Base-by-base conservation (phyloP, 1,140 invertebrate genomes). In the Acromyrmex charruanus region DNA sequence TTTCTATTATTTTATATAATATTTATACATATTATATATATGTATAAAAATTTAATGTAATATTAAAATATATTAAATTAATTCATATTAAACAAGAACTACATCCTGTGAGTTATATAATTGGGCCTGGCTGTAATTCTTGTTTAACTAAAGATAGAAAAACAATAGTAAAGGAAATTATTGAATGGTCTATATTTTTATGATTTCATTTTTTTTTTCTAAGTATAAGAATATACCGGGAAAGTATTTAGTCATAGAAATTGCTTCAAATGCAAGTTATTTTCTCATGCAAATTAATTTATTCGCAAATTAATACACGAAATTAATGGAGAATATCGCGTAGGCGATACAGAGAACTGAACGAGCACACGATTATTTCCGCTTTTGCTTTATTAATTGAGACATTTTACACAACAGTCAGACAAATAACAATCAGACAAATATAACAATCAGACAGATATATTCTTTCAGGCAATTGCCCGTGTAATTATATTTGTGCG, bases 401-500 rank as follows among this genome's bases (percentile, higher is more conserved):
- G 87, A 88, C 91, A 93, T 89, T 94, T 93, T 94, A 94, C 91
- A 94, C 91, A 91, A 94, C 94, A 92, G 93, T 94, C 91, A 92
- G 93, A 94, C 93, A 93, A 94, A 89, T 94, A 91, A 94, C 94
- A 92, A 93, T 94, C 91, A 92, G 93, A 94, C 93, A 93, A 93
- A 88, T 94, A 44, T 44, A 91, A 94, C 94, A 92, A 93, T 93
- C 91, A 92, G 93, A 94, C 93, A 93, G 31, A 35, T 93, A 89
- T 94, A 94, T 85, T 90, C 84, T 88, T 68, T 85, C 53, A 87
- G 66, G 85, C 86, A 71, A 91, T 88, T 92, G 88, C 68, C 72
- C 85, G 16, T 90, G 90, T 91, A 81, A 79, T 91, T 86, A 74
- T 85, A 74, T 85, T 82, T 75, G 71, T 59, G 86, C 85, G 39